Base-by-base conservation (phyloP, 2,113 vertebrate species). In the Hippocampus guttulatus region DNA sequence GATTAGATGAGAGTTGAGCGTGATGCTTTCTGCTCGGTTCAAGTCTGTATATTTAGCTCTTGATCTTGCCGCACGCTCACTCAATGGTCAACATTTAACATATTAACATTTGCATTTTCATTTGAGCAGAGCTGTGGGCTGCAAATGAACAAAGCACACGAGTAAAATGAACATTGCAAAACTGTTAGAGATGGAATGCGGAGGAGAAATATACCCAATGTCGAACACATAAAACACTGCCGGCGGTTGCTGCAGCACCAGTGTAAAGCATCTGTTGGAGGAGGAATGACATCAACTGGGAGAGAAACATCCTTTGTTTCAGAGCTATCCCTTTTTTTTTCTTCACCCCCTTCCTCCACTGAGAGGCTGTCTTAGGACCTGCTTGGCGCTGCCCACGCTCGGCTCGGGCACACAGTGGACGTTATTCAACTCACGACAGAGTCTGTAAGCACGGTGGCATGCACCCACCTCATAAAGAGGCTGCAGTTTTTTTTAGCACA, bases 151-250 rank as follows among this genome's bases (percentile, higher is more conserved):
- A 76, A 83, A 70, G 71, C 77, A 74, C 68, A 57, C 68, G 68
- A 69, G 68, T 11, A 70, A 60, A 77, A 69, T 66, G 67, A 54
- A 70, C 77, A 76, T 64, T 64, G 60, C 49, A 67, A 41, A 40
- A 87, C 75, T 61, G 75, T 70, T 64, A 52, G 27, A 47, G 70
- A 75, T 49, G 67, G 67, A 78, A 71, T 81, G 76, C 79, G 78
- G n/a, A 54, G 76, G 23, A 80, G 43, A 84, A 67, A 79, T 60
- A 62, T 49, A 75, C 70, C 75, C 74, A 76, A 83, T 81, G 64
- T 63, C 72, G 40, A 86, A 87, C 85, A 87, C 87, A 90, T 83
- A 84, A 85, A 87, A 73, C n/a, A 23, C 75, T 71, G 67, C 64
- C 60, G 16, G 57, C 11, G 21, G 74, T 79, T 52, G 70, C 54